Base-by-base conservation (phyloP, 2,888 invertebrate genomes). In the Molorchus minor region DNA sequence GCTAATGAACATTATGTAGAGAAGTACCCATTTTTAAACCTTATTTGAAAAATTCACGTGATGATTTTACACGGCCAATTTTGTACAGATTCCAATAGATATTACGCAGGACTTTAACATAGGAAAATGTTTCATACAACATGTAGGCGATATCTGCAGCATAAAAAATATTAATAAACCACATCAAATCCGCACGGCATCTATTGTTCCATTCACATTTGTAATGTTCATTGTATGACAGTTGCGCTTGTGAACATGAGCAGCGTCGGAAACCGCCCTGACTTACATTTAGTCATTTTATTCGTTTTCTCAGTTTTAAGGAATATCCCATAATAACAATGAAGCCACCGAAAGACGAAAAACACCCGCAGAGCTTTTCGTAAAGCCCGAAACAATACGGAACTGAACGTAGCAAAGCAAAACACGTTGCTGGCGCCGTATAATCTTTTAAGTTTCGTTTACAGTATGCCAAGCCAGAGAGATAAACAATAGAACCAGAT, bases 321-420 rank as follows among this genome's bases (percentile, higher is more conserved):
- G 52, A 53, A 52, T 47, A 53, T 60, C 56, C 59, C 46, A 60
- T 52, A 43, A 60, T 63, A 60, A 64, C 58, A 64, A 64, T 64
- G 56, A 64, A 61, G 45, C 47, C 19, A 13, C 40, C 49, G 30
- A 56, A 56, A 56, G 58, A 44, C 58, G 54, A 41, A 49, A 49
- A 56, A 52, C 55, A 43, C 44, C 30, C 29, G 16, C 51, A 55
- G 51, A 46, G 58, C 36, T 58, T 25, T 35, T 46, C 38, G 44
- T 20, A 52, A 44, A 54, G 33, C 53, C 4, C 47, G 43, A 49
- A 57, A 64, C 58, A 64, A 64, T 64, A 58, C 57, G 43, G 41
- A 40, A 21, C 10, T 21, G 49, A 51, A 49, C 29, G 41, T 29
- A 41, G 46, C 49, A 51, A 58, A 63, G 58, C 51, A 61, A 56